phyloP scores from a whole-genome alignment of 2,888 invertebrate species.

The Yponomeuta plumbellus region DNA sequence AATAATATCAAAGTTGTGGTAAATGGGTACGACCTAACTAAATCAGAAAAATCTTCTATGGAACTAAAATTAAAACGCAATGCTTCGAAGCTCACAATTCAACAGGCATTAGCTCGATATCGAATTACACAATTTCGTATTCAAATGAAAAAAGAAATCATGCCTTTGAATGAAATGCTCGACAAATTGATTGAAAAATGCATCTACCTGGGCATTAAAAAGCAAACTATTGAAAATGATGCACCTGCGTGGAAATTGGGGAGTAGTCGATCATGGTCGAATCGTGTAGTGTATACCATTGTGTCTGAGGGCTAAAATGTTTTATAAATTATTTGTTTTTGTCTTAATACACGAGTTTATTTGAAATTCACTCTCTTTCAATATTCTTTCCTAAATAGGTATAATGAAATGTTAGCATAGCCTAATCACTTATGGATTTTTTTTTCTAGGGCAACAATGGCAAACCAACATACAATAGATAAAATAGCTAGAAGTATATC shows the following conservation, averaged over 20 bases:
- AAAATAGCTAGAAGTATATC: conserved; percentile 44
- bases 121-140: conserved; percentile 44
- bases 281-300: conserved; percentile 63
- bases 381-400: not conserved
- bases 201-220: conserved; percentile 33
- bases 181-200: conserved; percentile 51
- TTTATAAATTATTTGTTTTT: conserved; percentile 15
- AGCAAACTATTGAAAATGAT: conserved; percentile 14
- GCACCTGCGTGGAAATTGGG: not conserved
- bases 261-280: conserved; percentile 29
- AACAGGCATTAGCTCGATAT: conserved; percentile 32
- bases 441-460: not conserved
- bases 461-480: conserved; percentile 21
- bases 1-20: not conserved
- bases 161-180: conserved; percentile 49
- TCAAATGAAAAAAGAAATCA: conserved; percentile 50
- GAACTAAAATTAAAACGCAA: not conserved
- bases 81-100: not conserved
- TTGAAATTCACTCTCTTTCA: not conserved
- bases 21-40: not conserved
- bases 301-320: conserved; percentile 46
- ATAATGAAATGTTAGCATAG: too few relatives aligned
- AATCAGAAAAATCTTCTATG: not conserved
- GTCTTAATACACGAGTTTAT: not conserved
- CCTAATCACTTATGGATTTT: not conserved